These are phyloP conservation scores for Hozukius guyotensis DNA, from an alignment of 2,797 vertebrate species.

Conservation along the genomic window DNA sequence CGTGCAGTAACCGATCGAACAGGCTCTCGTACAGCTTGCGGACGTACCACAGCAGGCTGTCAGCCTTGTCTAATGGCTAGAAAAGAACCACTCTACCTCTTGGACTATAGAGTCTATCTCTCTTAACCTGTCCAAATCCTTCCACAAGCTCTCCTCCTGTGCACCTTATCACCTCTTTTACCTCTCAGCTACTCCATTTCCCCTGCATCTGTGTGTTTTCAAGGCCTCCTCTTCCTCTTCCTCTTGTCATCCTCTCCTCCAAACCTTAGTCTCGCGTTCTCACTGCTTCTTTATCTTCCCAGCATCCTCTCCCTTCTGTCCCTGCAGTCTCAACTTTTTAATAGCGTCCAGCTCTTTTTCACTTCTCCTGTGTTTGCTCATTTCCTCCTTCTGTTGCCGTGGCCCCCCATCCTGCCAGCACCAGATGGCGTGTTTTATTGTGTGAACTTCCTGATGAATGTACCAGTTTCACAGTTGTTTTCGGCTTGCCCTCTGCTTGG, in stretches of 20 bases:
- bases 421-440: conserved; percentile 66
- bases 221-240: background rate
- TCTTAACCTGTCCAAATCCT: conserved; percentile 41
- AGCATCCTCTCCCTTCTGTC: background rate
- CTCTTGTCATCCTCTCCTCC: background rate
- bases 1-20: background rate
- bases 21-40: background rate
- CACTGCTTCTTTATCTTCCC: background rate
- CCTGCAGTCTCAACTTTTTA: conserved; percentile 27
- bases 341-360: conserved; percentile 39
- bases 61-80: conserved; percentile 49
- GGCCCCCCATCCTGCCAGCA: conserved; percentile 20
- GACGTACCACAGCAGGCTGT: conserved; percentile 28
- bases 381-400: conserved; percentile 39
- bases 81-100: conserved; percentile 40
- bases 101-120: conserved; percentile 25
- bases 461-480: conserved; percentile 66
- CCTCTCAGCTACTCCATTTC: conserved; percentile 33
- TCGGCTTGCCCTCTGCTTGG: conserved; percentile 63
- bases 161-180: conserved; percentile 20
- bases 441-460: conserved; percentile 72
- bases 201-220: conserved; percentile 17
- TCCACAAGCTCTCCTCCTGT: conserved; percentile 27
- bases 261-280: background rate
- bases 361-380: conserved; percentile 25